phyloP scores from a whole-genome alignment of 1,140 invertebrate species.

The Bombus pyrosoma region DNA sequence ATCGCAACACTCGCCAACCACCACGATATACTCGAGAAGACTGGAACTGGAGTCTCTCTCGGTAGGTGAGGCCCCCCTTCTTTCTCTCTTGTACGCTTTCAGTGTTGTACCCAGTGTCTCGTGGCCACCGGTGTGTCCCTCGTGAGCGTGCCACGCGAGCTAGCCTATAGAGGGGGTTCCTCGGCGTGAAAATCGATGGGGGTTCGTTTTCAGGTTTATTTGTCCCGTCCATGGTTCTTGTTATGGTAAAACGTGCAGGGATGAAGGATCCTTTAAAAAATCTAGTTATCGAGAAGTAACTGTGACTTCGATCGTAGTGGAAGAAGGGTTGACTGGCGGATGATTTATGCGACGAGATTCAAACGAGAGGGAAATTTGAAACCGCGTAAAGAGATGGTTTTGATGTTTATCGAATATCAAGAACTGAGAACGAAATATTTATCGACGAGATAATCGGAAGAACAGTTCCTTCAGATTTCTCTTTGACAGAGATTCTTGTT shows the following conservation, averaged over 20 bases:
- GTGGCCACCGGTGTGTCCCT: slow-evolving; percentile 9
- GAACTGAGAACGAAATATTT: too few species aligned
- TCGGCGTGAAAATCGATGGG: slow-evolving; percentile 6
- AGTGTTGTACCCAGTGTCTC: slow-evolving; percentile 50
- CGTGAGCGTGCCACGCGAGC: not conserved
- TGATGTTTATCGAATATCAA: too few species aligned
- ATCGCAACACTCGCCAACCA: slow-evolving; percentile 70
- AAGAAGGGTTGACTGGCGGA: too few species aligned
- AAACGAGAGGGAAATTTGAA: too few species aligned
- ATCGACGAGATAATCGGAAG: too few species aligned
- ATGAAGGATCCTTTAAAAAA: not conserved
- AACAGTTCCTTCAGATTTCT: too few species aligned
- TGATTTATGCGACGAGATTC: too few species aligned
- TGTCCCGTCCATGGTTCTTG: not conserved
- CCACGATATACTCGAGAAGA: slow-evolving; percentile 75
- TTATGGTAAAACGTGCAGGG: not conserved
- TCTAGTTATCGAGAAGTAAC: too few species aligned
- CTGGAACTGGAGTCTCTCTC: slow-evolving; percentile 77
- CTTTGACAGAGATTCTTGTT: too few species aligned
- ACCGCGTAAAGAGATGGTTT: too few species aligned
- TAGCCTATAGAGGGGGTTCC: not conserved
- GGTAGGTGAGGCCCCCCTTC: slow-evolving; percentile 74
- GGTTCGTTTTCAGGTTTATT: not conserved
- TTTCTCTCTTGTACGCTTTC: slow-evolving; percentile 61
- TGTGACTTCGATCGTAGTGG: too few species aligned